Conservation (phyloP, 2,888 invertebrate genomes). For the Caenorhabditis doughertyi region DNA sequence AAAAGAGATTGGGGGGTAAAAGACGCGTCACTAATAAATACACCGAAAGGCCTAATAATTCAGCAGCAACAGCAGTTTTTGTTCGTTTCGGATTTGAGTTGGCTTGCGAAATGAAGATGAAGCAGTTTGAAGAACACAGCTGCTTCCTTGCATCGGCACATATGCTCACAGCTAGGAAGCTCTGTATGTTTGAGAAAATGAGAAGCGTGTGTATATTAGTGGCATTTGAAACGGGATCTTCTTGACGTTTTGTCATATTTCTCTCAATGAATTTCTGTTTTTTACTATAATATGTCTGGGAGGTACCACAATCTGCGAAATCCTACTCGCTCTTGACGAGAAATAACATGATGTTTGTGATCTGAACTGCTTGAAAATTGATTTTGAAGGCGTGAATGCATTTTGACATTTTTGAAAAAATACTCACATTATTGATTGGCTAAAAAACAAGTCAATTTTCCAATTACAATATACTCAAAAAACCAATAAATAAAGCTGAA, state of each 20-base stretch:
- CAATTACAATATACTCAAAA: no score
- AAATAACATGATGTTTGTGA: no score
- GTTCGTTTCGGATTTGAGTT: conserved; percentile 40
- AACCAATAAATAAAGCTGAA: no score
- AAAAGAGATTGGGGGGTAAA: not conserved
- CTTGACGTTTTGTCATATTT: conserved; percentile 44
- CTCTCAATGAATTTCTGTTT: conserved; percentile 41
- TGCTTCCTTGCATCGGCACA: conserved; percentile 68
- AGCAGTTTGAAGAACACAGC: conserved; percentile 66
- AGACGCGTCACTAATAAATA: conserved; percentile 46
- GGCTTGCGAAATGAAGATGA: conserved; percentile 62
- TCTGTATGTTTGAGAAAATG: conserved; percentile 65
- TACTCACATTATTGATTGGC: no score
- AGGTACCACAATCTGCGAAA: conserved; percentile 16
- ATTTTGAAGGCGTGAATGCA: no score
- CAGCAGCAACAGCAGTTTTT: conserved; percentile 62
- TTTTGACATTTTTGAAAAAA: no score
- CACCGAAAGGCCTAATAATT: conserved; percentile 51
- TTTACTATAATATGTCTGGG: conserved; percentile 12
- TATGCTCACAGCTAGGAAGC: conserved; percentile 56
- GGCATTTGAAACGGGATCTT: conserved; percentile 60
- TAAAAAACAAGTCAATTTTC: no score
- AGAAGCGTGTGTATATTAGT: conserved; percentile 68
- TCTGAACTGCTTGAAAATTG: no score
- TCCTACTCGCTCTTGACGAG: no score